phyloP scores from a whole-genome alignment of 2,113 vertebrate genomes.

The Enhydra lutris region DNA sequence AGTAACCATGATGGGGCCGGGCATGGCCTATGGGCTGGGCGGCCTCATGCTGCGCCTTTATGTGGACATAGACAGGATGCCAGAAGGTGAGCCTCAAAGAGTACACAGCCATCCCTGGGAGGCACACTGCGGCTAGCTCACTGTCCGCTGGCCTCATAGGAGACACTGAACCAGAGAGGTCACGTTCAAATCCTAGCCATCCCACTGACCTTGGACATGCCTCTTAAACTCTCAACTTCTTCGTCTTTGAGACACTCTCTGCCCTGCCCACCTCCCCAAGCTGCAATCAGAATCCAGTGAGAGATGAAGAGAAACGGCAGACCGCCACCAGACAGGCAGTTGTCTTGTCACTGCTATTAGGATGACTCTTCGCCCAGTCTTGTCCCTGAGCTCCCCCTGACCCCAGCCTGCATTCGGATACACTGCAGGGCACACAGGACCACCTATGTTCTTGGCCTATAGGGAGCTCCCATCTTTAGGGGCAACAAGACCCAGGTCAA shows the following conservation, averaged over 20 bases:
- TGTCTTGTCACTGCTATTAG: not conserved
- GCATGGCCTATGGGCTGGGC: constrained; percentile 89
- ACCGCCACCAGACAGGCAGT: not conserved
- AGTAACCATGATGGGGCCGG: constrained; percentile 88
- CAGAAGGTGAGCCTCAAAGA: constrained; percentile 79
- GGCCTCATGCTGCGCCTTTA: constrained; percentile 88
- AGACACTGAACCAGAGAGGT: not conserved
- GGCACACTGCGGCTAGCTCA: not conserved
- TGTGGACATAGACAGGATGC: constrained; percentile 90
- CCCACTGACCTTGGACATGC: not conserved
- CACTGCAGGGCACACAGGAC: not conserved
- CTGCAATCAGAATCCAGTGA: not conserved
- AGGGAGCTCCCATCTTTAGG: not conserved
- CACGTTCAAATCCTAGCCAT: not conserved
- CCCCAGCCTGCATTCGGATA: not conserved
- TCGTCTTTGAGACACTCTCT: not conserved
- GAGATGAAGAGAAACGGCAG: not conserved
- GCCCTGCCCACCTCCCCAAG: not conserved
- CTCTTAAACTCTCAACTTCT: not conserved
- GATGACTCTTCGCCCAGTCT: not conserved
- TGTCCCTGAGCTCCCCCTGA: not conserved
- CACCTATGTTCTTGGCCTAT: not conserved
- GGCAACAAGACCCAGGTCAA: not conserved
- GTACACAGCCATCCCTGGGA: not conserved
- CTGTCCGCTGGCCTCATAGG: not conserved